Base-by-base conservation (phyloP, 2,888 invertebrate genomes). In the Arge pagana region DNA sequence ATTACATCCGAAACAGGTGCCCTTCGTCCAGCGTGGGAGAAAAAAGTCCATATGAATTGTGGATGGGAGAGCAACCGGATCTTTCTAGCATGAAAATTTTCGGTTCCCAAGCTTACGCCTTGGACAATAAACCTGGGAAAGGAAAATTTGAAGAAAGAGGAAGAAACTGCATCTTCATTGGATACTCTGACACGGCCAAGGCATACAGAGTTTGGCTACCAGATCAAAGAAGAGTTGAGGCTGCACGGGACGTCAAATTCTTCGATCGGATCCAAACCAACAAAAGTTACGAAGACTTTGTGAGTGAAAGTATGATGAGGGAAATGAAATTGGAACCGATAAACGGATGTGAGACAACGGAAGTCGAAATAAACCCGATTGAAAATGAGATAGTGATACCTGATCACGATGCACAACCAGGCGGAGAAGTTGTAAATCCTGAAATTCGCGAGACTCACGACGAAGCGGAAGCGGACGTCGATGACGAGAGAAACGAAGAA, bases 201-300 rank as follows among this genome's bases (percentile, higher is more conserved):
- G 54, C 54, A 13, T 58, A 56, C 24, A 21, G 54, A 31, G 28
- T 58, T 1, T 50, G 50, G 15, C 19, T 52, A 11, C 48, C 51
- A 18, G 16, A 13, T 16, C 8, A 30, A 10, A 50, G 48, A 24
- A 21, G 24, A 36, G 30, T 30, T 8, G 13, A 36, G 13, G 40
- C 54, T 26, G 35, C 48, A 10, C 39, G 48, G 21, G 50, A 50
- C 24, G 53, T 50, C 13, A 57, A 53, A 33, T 50, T 53, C 15
- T 33, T 51, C 15, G 45, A 45, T n/a, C n/a, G n/a, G n/a, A n/a
- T n/a, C n/a, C n/a, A n/a, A n/a, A n/a, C n/a, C n/a, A n/a, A n/a
- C n/a, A n/a, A n/a, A n/a, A n/a, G n/a, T n/a, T n/a, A n/a, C n/a
- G n/a, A n/a, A n/a, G n/a, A n/a, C n/a, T n/a, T n/a, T n/a, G n/a